phyloP scores from a whole-genome alignment of 1,140 invertebrate species.

The Cydia splendana region DNA sequence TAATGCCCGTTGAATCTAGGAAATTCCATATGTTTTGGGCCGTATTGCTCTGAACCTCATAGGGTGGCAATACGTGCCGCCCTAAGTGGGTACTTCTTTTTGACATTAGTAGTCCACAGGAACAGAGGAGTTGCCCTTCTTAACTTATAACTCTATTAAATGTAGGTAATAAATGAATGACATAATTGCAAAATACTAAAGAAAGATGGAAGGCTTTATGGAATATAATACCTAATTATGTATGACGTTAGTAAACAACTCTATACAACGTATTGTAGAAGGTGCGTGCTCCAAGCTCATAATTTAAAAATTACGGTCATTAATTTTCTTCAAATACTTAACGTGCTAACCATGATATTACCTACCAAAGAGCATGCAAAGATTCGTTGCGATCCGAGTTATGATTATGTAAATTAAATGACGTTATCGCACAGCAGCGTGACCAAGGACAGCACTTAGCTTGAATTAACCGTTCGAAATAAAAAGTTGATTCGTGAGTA shows the following conservation, averaged over 20 bases:
- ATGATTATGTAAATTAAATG: background rate
- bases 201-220: too few relatives aligned
- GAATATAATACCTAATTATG: background rate
- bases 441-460: constrained; percentile 6
- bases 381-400: background rate
- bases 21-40: too few relatives aligned
- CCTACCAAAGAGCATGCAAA: background rate
- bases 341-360: background rate
- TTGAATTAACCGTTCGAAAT: background rate
- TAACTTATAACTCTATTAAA: too few relatives aligned
- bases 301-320: background rate
- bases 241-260: background rate
- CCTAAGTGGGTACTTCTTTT: too few relatives aligned
- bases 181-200: too few relatives aligned
- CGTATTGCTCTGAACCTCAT: too few relatives aligned
- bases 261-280: constrained; percentile 30
- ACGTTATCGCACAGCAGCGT: background rate
- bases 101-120: too few relatives aligned
- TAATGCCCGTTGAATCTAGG: too few relatives aligned
- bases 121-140: too few relatives aligned
- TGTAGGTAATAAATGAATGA: too few relatives aligned
- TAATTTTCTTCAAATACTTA: background rate
- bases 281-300: background rate
- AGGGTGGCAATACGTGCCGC: too few relatives aligned
- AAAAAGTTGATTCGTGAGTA: background rate